phyloP scores from a whole-genome alignment of 53 echinoderm and acorn worm species.

The Paelopatides confundens region DNA sequence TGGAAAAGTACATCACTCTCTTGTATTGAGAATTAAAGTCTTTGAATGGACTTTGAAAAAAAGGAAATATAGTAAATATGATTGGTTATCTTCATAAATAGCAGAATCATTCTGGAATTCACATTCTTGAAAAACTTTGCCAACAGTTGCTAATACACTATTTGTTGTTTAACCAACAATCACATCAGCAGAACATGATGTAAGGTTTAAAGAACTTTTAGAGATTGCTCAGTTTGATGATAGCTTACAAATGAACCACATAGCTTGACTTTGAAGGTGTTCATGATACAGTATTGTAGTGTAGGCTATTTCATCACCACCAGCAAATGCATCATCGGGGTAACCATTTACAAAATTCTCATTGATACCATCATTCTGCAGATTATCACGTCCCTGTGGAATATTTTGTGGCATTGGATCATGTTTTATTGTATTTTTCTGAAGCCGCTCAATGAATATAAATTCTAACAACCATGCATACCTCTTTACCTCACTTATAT shows the following conservation, averaged over 20 bases:
- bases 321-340: background rate
- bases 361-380: background rate
- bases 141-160: slow-evolving; percentile 48
- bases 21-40: slow-evolving; percentile 24
- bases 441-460: too few species aligned
- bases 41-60: slow-evolving; percentile 39
- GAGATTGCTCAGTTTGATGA: slow-evolving; percentile 27
- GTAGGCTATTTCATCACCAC: background rate
- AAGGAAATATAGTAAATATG: slow-evolving; percentile 26
- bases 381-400: background rate
- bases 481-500: too few species aligned
- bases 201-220: slow-evolving; percentile 18
- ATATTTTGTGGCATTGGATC: too few species aligned
- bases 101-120: background rate
- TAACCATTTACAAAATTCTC: too few species aligned
- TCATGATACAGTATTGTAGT: background rate
- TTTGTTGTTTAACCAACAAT: slow-evolving; percentile 39
- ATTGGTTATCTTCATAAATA: slow-evolving; percentile 29
- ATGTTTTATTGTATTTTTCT: too few species aligned
- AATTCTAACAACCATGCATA: too few species aligned
- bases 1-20: slow-evolving; percentile 21
- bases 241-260: slow-evolving; percentile 23
- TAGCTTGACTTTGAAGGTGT: slow-evolving; percentile 8
- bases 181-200: slow-evolving; percentile 20
- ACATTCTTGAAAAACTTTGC: slow-evolving; percentile 39